These are phyloP conservation scores for Argyresthia goedartella DNA, from an alignment of 2,888 invertebrate species.

Conservation along the genomic window DNA sequence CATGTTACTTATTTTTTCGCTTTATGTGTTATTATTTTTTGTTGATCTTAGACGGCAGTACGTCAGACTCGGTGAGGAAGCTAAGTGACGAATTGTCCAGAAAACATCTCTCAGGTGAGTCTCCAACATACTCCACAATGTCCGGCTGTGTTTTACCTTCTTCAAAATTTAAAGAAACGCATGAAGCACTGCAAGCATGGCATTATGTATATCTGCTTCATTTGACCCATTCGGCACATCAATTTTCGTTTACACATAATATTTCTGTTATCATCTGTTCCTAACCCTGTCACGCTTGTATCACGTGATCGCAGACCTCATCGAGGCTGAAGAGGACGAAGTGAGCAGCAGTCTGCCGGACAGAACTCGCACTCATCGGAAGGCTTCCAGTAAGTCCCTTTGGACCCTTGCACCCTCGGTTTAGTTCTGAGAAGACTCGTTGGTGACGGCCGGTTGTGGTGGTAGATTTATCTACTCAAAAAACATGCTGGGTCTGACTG, in stretches of 20 bases:
- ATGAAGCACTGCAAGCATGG: constrained; percentile 1
- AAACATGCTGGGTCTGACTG: not conserved
- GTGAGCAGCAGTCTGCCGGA: constrained; percentile 58
- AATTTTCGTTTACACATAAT: not conserved
- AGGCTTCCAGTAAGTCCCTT: constrained; percentile 70
- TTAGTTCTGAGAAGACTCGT: not conserved
- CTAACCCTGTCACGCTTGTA: constrained; percentile 22
- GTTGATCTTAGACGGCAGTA: constrained; percentile 65
- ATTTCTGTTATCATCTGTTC: not conserved
- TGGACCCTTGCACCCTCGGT: not conserved
- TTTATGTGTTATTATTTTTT: constrained; percentile 61
- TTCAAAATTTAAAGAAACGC: constrained; percentile 1
- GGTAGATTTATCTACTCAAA: constrained; percentile 13
- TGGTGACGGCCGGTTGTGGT: constrained; percentile 10
- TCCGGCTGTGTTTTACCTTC: not conserved
- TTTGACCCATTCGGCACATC: not conserved
- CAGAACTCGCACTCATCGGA: constrained; percentile 56
- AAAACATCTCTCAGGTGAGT: constrained; percentile 68
- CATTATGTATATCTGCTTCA: not conserved
- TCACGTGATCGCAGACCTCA: constrained; percentile 60
- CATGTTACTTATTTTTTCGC: constrained; percentile 52
- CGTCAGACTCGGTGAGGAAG: constrained; percentile 59
- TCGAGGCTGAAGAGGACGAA: constrained; percentile 71
- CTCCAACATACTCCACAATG: constrained; percentile 2
- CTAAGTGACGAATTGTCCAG: constrained; percentile 65